Evolutionary conservation across 2,113 vertebrate species (phyloP), one percentile per base, ranked within the genome.

Genomic region (Pomatostomus ruficeps): DNA sequence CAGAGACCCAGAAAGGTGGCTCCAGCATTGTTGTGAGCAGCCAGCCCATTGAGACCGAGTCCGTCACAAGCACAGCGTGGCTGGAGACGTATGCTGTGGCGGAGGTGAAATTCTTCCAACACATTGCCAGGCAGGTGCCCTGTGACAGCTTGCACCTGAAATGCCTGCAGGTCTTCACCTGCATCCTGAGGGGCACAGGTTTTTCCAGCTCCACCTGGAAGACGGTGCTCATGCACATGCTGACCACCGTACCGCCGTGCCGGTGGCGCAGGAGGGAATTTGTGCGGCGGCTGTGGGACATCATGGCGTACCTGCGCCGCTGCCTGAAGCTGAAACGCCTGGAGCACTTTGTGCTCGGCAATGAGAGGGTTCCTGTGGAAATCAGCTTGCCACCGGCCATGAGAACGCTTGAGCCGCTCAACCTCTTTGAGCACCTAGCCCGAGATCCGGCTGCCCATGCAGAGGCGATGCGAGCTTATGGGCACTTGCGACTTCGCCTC

Each of bases 361-460:
- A 11, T 1, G 5, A 57, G 26, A 46, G n/a, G 17, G 26, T 80
- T 16, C 77, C 78, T n/a, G 23, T 10, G 0, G 77, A 23, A 52
- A 68, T 81, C 63, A 38, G 28, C 18, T 17, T 81, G 63, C 77
- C 23, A 0, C 23, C 16, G 0, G n/a, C 43, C 12, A 4, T 15
- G 58, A 3, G 2, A 38, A 31, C 3, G n/a, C 13, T 33, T 6
- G n/a, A 54, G 40, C 46, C 40, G 0, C 57, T 18, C 48, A 72
- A 40, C 33, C 38, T 72, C 38, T 83, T 72, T 52, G 67, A 84
- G 57, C 18, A 36, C 38, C 67, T 62, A 65, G 31, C 36, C 31
- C 24, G 20, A 57, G 29, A 81, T 49, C 61, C 2, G 0, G 31
- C 26, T 0, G 6, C 51, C 18, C n/a, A 33, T 8, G 5, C 17